These are phyloP conservation scores for Luehdorfia chinensis DNA, from an alignment of 1,140 invertebrate genomes.

Conservation along the genomic window DNA sequence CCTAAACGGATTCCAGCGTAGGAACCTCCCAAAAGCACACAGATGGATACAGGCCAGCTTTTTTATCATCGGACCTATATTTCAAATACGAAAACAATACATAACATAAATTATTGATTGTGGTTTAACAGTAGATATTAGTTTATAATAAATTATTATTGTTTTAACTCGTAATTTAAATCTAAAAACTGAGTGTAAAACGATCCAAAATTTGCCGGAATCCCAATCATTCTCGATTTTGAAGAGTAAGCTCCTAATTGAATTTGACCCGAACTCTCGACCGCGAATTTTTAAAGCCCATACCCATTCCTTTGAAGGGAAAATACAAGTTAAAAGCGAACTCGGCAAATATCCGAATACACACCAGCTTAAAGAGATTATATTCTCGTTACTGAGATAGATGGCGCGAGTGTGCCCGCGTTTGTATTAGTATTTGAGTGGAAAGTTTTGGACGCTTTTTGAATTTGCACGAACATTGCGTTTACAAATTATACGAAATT, in stretches of 20 bases:
- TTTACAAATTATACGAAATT: conserved; percentile 5
- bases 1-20: too few relatives aligned
- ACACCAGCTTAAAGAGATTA: conserved; percentile 32
- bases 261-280: conserved; percentile 15
- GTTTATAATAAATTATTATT: too few relatives aligned
- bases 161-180: too few relatives aligned
- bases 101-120: too few relatives aligned
- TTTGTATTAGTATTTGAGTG: not conserved
- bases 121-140: too few relatives aligned
- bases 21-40: too few relatives aligned
- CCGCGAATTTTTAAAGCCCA: conserved; percentile 13
- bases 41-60: too few relatives aligned
- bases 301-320: conserved; percentile 21
- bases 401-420: conserved; percentile 3
- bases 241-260: conserved; percentile 6
- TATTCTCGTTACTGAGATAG: conserved; percentile 22
- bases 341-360: conserved; percentile 28
- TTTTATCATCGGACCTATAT: too few relatives aligned
- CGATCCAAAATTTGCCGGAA: conserved; percentile 8
- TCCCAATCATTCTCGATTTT: conserved; percentile 4
- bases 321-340: conserved; percentile 27
- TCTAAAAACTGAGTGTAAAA: conserved; percentile 5
- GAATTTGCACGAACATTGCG: not conserved
- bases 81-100: too few relatives aligned
- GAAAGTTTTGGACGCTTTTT: conserved; percentile 8